Evolutionary conservation across 2,797 vertebrate species (phyloP), one percentile per base, ranked within the genome.

Genomic region (Myoxocephalus aenaeus): DNA sequence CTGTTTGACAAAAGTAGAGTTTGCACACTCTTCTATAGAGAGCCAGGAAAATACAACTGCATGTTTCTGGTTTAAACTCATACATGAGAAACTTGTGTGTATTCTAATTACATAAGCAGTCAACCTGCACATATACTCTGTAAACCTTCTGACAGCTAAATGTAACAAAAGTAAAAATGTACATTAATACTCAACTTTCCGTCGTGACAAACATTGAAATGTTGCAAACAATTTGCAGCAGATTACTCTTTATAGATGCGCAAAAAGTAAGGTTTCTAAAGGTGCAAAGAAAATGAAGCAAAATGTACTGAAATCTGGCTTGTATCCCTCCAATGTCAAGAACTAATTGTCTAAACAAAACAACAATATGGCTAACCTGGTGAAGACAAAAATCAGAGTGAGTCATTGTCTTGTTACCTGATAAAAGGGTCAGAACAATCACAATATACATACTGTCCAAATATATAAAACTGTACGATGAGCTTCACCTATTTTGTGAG

Each of bases 381-480:
- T 62, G 14, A 64, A 65, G 75, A 77, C 44, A 38, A 15, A 17
- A 46, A 29, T 25, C 57, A 53, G 65, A 67, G 32, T 12, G 8
- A 65, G 34, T 71, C 14, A 25, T 54, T 54, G 25, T 57, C 57
- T 75, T 46, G 48, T 72, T 59, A 73, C 75, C 83, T 78, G 74
- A 79, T 65, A 72, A 80, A 59, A 69, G 15, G 34, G 48, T 77
- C 59, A 59, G 22, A 67, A 62, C 7, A 53, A 57, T 58, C 50
- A 75, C 70, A 81, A 78, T 73, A 79, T 69, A 71, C 65, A 87
- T 34, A 75, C 53, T 80, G 64, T 80, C 84, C 59, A 89, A 74
- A 81, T 78, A 79, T 82, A 81, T 65, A 83, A 54, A 20, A 70
- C 38, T 38, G 20, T 29, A 51, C 29, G 2, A 67, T 5, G 20